Evolutionary conservation across 2,113 vertebrate species (phyloP).

Genomic region (Halichoerus grypus): DNA sequence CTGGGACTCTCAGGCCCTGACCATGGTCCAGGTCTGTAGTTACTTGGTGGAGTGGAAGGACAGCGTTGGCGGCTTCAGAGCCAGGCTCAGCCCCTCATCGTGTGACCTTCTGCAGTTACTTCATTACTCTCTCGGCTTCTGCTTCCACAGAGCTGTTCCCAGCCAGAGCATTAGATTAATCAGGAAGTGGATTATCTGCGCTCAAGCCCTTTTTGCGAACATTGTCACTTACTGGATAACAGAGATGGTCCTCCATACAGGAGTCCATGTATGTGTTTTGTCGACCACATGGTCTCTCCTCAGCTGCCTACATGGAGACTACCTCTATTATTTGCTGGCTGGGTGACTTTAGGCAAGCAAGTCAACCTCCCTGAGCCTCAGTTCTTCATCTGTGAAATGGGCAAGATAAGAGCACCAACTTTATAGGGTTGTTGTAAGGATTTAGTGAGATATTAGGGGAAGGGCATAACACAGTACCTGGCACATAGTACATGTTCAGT

Average conservation of each 20-base stretch:
- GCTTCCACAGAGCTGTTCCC: neutral
- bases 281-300: neutral
- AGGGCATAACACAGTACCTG: neutral
- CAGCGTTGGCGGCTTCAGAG: neutral
- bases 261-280: neutral
- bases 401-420: neutral
- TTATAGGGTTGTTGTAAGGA: neutral
- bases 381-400: neutral
- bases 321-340: neutral
- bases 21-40: neutral
- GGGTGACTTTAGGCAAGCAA: neutral
- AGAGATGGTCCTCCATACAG: neutral
- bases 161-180: neutral
- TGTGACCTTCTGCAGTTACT: neutral
- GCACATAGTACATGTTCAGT: neutral
- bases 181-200: neutral
- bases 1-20: neutral
- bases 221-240: neutral
- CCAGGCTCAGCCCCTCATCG: neutral
- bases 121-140: neutral
- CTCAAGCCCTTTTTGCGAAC: neutral
- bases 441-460: neutral
- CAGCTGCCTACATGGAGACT: neutral
- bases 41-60: neutral
- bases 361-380: neutral